Conservation (phyloP, 2,888 invertebrate species). For the Sylvicola cinctus region DNA sequence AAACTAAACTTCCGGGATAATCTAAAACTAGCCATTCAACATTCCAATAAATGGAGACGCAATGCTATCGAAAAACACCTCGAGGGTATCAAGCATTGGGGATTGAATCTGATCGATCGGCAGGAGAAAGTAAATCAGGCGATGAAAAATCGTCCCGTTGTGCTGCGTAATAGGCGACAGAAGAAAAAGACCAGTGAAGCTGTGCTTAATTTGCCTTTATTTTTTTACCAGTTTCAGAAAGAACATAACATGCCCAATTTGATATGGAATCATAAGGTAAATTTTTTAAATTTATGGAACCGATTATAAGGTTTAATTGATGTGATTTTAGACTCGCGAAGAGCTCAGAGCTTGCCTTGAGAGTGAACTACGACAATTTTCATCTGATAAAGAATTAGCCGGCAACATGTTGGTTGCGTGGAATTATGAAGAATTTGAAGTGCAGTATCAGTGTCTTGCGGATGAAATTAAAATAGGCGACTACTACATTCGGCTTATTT, state of each 20-base stretch:
- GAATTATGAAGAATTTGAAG: constrained; percentile 96
- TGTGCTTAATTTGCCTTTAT: constrained; percentile 40
- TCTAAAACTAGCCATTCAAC: constrained; percentile 77
- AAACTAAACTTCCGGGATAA: constrained; percentile 72
- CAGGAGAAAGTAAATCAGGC: constrained; percentile 22
- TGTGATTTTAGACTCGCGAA: constrained; percentile 60
- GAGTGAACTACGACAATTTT: constrained; percentile 79
- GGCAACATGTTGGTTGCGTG: constrained; percentile 69
- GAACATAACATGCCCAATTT: constrained; percentile 92
- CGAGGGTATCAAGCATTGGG: constrained; percentile 54
- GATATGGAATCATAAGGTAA: constrained; percentile 95
- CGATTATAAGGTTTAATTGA: constrained; percentile 1
- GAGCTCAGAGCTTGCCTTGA: constrained; percentile 83
- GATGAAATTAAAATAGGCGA: constrained; percentile 98
- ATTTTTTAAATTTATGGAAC: background rate
- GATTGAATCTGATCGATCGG: constrained; percentile 26
- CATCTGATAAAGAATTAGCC: constrained; percentile 73
- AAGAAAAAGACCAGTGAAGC: constrained; percentile 22
- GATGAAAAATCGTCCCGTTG: constrained; percentile 56
- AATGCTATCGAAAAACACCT: constrained; percentile 68
- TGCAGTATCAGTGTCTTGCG: constrained; percentile 79
- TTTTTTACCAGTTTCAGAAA: constrained; percentile 85
- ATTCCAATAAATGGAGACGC: constrained; percentile 42
- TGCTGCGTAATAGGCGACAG: constrained; percentile 68
- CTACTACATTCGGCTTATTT: constrained; percentile 82